These are phyloP conservation scores for Tribolium freemani DNA, from an alignment of 2,888 invertebrate species.

Conservation along the genomic window DNA sequence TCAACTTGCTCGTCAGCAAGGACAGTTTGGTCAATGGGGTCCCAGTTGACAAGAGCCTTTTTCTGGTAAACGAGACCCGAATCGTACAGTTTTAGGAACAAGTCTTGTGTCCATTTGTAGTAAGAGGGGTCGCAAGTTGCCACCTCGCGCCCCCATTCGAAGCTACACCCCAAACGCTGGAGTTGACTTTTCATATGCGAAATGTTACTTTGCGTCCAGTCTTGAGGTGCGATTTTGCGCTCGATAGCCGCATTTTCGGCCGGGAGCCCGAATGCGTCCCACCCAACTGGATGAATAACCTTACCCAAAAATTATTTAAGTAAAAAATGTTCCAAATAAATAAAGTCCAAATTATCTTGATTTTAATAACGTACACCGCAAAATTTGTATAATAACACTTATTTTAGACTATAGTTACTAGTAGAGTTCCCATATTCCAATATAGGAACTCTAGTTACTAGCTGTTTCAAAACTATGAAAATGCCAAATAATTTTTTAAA, in stretches of 20 bases:
- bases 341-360: not conserved
- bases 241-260: constrained; percentile 99
- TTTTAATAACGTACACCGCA: no score
- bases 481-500: no score
- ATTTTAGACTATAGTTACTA: no score
- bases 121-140: constrained; percentile 90
- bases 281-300: constrained; percentile 96
- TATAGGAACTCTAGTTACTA: no score
- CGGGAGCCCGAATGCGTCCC: constrained; percentile 99
- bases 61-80: constrained; percentile 89
- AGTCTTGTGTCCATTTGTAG: constrained; percentile 96
- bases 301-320: constrained; percentile 47
- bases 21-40: constrained; percentile 97
- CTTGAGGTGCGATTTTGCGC: constrained; percentile 80
- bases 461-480: no score
- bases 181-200: constrained; percentile 86
- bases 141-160: constrained; percentile 95
- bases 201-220: constrained; percentile 94
- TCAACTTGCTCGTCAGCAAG: constrained; percentile 99
- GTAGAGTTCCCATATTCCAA: no score
- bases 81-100: constrained; percentile 91
- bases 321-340: no score
- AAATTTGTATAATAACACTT: no score
- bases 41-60: constrained; percentile 96
- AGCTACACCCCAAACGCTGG: constrained; percentile 81